phyloP scores from a whole-genome alignment of 2,888 invertebrate species.

The Panzeria rudis region DNA sequence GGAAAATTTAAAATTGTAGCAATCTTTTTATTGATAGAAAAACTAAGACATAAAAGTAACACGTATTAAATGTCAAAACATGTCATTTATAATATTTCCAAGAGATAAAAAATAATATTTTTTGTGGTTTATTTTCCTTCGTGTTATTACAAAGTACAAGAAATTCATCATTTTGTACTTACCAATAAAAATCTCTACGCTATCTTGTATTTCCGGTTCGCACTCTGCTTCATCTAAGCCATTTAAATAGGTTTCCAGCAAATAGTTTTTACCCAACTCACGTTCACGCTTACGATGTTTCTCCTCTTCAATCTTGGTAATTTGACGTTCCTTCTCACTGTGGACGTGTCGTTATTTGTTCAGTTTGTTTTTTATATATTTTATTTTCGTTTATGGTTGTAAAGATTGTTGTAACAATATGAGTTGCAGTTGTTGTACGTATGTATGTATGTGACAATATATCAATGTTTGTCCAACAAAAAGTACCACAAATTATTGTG shows the following conservation, averaged over 20 bases:
- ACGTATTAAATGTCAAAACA: slow-evolving; percentile 57
- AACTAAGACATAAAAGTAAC: slow-evolving; percentile 35
- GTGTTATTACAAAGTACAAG: neutral
- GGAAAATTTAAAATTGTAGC: slow-evolving; percentile 22
- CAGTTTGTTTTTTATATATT: neutral
- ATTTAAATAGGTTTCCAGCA: slow-evolving; percentile 90
- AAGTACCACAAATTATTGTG: slow-evolving; percentile 66
- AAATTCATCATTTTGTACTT: slow-evolving; percentile 51
- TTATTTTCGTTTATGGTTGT: neutral
- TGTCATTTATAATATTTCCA: slow-evolving; percentile 28
- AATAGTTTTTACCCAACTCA: slow-evolving; percentile 91
- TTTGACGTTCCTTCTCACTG: slow-evolving; percentile 91
- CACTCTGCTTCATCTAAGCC: slow-evolving; percentile 84
- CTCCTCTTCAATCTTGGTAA: slow-evolving; percentile 91
- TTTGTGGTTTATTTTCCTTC: neutral
- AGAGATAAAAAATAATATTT: slow-evolving; percentile 22
- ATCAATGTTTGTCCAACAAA: slow-evolving; percentile 34
- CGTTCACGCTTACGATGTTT: slow-evolving; percentile 89
- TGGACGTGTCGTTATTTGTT: slow-evolving; percentile 55
- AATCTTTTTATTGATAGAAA: slow-evolving; percentile 21
- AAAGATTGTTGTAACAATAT: slow-evolving; percentile 3
- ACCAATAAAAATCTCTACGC: slow-evolving; percentile 76
- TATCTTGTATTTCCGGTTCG: slow-evolving; percentile 69
- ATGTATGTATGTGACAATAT: slow-evolving; percentile 15
- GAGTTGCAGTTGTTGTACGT: neutral